Evolutionary conservation across 2,888 invertebrate species (phyloP).

Genomic region (Dryococelus australis): DNA sequence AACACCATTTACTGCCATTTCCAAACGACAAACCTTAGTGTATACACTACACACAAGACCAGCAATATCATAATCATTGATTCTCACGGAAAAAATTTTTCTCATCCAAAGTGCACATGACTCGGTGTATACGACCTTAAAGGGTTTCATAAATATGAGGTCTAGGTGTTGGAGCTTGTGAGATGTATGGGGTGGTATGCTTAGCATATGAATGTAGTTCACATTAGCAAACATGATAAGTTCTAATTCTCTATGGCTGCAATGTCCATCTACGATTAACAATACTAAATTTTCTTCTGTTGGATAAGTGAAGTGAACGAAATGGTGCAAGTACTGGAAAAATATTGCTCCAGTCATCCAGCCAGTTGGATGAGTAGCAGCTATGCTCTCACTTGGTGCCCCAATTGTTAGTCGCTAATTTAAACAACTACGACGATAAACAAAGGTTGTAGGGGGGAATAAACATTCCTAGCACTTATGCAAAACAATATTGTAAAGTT

Average conservation of each 20-base stretch:
- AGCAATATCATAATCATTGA: slow-evolving; percentile 43
- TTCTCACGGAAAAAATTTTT: slow-evolving; percentile 42
- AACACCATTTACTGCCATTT: no score
- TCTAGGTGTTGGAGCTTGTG: no score
- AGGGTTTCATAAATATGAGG: no score
- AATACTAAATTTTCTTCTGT: no score
- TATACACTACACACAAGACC: no score
- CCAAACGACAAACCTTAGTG: no score
- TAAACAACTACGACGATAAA: slow-evolving; percentile 45
- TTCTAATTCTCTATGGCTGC: slow-evolving; percentile 48
- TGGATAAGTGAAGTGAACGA: no score
- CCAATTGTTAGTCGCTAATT: slow-evolving; percentile 44
- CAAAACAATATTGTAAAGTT: slow-evolving; percentile 44
- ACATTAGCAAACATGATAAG: slow-evolving; percentile 47
- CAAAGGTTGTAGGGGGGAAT: slow-evolving; percentile 46
- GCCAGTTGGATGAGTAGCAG: no score
- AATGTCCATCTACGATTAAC: no score
- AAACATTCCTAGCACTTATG: slow-evolving; percentile 46
- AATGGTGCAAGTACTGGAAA: no score
- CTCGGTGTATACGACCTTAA: slow-evolving; percentile 36
- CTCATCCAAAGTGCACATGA: slow-evolving; percentile 38
- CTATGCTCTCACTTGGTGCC: no score
- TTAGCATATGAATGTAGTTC: slow-evolving; percentile 48
- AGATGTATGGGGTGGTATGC: slow-evolving; percentile 49
- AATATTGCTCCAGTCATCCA: no score